Evolutionary conservation across 1,140 invertebrate genomes (phyloP).

Genomic region (Ctenoplectra terminalis): DNA sequence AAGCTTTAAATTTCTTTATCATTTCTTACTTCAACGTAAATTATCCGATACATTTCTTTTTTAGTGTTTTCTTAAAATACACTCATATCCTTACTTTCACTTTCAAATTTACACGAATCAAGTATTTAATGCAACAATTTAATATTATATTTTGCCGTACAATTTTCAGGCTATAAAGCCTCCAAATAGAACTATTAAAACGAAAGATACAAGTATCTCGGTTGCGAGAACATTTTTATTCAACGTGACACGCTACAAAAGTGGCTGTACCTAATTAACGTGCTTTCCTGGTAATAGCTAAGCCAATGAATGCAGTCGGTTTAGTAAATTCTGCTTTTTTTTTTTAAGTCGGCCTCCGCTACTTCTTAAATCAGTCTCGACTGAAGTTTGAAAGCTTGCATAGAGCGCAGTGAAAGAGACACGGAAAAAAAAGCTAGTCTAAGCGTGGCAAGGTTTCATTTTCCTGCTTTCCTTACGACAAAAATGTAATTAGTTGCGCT

Average conservation of each 20-base stretch:
- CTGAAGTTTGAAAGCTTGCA: neutral
- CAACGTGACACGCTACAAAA: neutral
- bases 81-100: no score
- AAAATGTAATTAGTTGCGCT: slow-evolving; percentile 58
- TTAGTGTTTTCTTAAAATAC: no score
- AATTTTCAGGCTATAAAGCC: no score
- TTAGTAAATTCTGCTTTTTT: neutral
- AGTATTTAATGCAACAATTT: no score
- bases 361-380: neutral
- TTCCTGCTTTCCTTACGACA: slow-evolving; percentile 38
- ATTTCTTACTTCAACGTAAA: no score
- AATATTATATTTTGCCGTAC: no score
- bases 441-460: slow-evolving; percentile 13
- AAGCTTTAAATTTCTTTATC: no score
- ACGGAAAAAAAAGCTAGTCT: neutral
- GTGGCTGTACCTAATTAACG: slow-evolving; percentile 3
- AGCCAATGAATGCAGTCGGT: neutral
- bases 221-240: neutral
- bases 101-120: no score
- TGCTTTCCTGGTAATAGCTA: neutral
- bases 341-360: no score
- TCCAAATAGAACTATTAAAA: neutral
- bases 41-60: no score
- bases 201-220: neutral
- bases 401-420: neutral